phyloP scores from a whole-genome alignment of 2,113 vertebrate genomes.

The Peucedramus taeniatus region DNA sequence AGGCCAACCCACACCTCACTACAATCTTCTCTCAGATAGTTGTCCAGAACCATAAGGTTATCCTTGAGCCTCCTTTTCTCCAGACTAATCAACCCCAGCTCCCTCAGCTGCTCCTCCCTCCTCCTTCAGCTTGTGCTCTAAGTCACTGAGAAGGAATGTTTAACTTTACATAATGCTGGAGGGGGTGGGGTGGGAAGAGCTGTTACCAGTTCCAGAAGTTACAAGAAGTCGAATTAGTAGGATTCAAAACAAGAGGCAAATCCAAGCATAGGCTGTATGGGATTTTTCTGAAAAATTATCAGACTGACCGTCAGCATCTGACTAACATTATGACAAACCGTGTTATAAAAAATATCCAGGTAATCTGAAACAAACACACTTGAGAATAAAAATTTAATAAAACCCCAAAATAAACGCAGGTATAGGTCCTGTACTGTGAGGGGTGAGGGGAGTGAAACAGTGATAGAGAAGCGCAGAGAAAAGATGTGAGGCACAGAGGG shows the following conservation, averaged over 20 bases:
- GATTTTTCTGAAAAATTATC: not conserved
- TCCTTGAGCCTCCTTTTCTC: not conserved
- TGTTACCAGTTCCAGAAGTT: not conserved
- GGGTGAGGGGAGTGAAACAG: not conserved
- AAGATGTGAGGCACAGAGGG: not conserved
- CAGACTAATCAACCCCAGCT: not conserved
- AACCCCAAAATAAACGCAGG: not conserved
- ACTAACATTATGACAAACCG: not conserved
- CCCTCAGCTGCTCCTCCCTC: fast-evolving
- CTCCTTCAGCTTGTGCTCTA: not conserved
- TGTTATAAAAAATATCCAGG: not conserved
- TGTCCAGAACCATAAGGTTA: not conserved
- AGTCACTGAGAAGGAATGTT: not conserved
- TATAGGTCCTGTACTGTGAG: not conserved
- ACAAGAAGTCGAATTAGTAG: not conserved
- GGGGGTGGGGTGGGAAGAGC: not conserved
- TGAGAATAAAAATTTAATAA: not conserved
- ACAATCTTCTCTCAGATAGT: not conserved
- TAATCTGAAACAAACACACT: not conserved
- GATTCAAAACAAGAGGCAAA: not conserved
- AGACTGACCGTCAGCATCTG: not conserved
- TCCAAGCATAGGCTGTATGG: not conserved
- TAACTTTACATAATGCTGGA: not conserved
- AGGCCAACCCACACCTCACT: not conserved
- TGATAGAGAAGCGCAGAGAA: fast-evolving